Percentiles rank a stretch among this genome's conserved stretches.
Evolutionary conservation across 2,797 vertebrate species (phyloP).

Genomic region (Masticophis lateralis): DNA sequence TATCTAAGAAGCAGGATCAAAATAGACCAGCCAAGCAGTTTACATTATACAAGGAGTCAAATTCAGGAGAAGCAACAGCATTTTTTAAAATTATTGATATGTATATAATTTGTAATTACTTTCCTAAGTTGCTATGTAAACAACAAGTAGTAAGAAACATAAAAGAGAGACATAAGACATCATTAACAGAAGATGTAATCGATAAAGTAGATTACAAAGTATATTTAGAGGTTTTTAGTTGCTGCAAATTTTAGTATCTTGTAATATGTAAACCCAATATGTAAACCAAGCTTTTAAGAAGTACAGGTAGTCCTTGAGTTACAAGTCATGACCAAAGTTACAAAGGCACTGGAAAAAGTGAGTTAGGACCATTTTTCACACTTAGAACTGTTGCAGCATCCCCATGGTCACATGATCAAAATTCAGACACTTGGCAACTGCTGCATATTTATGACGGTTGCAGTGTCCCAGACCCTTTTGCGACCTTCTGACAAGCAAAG

Average conservation of each 20-base stretch:
- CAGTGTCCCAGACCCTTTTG: background rate
- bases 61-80: conserved; percentile 13
- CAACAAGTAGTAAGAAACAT: background rate
- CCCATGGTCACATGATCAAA: background rate
- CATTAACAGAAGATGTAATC: background rate
- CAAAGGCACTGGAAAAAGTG: background rate
- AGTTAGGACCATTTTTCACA: background rate
- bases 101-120: conserved; percentile 9
- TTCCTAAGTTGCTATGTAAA: background rate
- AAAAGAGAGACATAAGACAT: background rate
- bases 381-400: background rate
- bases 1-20: conserved; percentile 60
- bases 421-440: background rate
- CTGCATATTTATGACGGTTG: background rate
- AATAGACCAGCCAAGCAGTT: conserved; percentile 54
- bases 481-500: background rate
- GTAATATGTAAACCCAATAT: background rate
- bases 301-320: background rate
- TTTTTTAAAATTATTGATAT: conserved; percentile 23
- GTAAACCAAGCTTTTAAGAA: background rate
- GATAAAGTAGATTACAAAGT: background rate
- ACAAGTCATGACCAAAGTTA: background rate
- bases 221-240: background rate
- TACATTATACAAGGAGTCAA: conserved; percentile 17
- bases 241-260: background rate